phyloP scores from a whole-genome alignment of 2,113 vertebrate species.

The Micromys minutus region DNA sequence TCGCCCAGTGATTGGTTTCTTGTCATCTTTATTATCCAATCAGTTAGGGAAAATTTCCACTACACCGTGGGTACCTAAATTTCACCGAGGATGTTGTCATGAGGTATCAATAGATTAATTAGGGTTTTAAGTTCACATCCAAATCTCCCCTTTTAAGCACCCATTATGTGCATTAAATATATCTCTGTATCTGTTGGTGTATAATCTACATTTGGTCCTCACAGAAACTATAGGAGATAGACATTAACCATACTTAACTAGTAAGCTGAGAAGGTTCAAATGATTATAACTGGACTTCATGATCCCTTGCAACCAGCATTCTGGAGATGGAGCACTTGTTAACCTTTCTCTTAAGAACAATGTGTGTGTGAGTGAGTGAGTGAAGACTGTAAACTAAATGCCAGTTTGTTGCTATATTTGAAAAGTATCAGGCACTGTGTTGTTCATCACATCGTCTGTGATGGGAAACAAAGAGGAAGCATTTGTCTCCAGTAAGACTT shows the following conservation, averaged over 20 bases:
- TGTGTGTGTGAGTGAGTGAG: background rate
- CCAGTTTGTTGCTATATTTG: background rate
- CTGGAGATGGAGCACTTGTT: background rate
- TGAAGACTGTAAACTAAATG: background rate
- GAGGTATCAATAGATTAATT: background rate
- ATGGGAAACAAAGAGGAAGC: background rate
- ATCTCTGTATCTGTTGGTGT: background rate
- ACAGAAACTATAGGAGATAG: background rate
- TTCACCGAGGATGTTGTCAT: background rate
- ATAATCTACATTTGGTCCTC: constrained; percentile 7
- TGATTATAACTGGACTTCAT: background rate
- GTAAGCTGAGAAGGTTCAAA: background rate
- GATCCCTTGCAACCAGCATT: background rate
- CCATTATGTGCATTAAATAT: background rate
- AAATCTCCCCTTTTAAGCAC: background rate
- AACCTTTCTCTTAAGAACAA: background rate
- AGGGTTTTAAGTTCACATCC: background rate
- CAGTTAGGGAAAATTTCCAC: too few species aligned
- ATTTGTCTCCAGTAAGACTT: background rate
- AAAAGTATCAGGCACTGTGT: background rate
- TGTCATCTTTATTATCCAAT: too few species aligned
- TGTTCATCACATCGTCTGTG: background rate
- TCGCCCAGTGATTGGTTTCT: too few species aligned
- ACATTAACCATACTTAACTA: background rate
- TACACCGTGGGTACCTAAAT: background rate